phyloP scores from a whole-genome alignment of 1,140 invertebrate genomes.

The Drosophila ficusphila region DNA sequence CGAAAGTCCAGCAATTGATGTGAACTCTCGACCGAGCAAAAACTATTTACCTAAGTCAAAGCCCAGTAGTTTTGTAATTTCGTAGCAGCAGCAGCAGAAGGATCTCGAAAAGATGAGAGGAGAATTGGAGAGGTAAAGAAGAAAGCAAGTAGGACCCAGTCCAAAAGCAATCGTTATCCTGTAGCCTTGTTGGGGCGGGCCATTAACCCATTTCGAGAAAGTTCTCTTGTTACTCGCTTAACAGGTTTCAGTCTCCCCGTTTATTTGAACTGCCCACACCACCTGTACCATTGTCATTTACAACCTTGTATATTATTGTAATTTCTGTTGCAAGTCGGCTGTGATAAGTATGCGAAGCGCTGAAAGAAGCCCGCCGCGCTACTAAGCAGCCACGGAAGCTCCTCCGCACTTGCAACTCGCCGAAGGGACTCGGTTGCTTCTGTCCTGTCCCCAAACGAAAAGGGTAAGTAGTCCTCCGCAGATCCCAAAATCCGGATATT shows the following conservation, averaged over 20 bases:
- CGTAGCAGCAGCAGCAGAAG: conserved; percentile 19
- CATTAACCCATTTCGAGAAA: conserved; percentile 12
- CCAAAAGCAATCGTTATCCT: conserved; percentile 10
- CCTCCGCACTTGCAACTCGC: conserved; percentile 13
- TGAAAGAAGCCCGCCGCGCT: conserved; percentile 56
- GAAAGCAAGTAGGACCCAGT: conserved; percentile 28
- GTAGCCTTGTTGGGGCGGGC: conserved; percentile 40
- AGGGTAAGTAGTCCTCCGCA: conserved; percentile 50
- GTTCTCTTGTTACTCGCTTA: conserved; percentile 14
- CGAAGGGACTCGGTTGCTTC: conserved; percentile 4
- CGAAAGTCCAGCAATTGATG: conserved; percentile 54
- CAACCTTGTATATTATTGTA: conserved; percentile 69
- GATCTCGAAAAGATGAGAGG: conserved; percentile 10
- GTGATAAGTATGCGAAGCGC: conserved; percentile 72
- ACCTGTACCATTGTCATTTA: conserved; percentile 41
- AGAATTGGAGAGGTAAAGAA: conserved; percentile 20
- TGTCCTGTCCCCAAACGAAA: neutral
- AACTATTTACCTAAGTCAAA: conserved; percentile 20
- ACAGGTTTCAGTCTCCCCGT: conserved; percentile 25
- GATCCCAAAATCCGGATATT: conserved; percentile 40
- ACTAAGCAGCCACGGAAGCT: conserved; percentile 56
- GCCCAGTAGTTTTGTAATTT: conserved; percentile 35
- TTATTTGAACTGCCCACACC: conserved; percentile 43
- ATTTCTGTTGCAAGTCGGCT: conserved; percentile 80
- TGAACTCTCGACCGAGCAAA: conserved; percentile 33